Percentiles rank a stretch among this genome's conserved stretches.
Evolutionary conservation across 2,888 invertebrate species (phyloP).

Genomic region (Leptinotarsa rubiginosa): DNA sequence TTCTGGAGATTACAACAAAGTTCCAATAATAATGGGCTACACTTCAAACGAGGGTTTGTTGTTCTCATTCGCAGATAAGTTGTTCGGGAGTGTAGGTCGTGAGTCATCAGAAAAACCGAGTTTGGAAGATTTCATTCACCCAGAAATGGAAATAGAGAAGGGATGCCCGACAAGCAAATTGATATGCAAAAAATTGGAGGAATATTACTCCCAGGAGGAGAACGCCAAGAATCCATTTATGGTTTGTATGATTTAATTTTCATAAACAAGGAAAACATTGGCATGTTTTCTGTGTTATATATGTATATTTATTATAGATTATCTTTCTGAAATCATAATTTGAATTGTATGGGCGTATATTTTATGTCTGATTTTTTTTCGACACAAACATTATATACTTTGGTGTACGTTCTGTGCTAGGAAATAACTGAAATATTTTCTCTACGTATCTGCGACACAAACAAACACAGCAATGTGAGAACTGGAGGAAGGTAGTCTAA

Average conservation of each 20-base stretch:
- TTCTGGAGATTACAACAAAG: slow-evolving; percentile 46
- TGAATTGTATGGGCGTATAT: too few species aligned
- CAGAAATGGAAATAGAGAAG: neutral
- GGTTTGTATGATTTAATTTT: neutral
- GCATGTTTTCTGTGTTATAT: neutral
- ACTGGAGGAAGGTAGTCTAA: too few species aligned
- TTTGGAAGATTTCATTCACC: neutral
- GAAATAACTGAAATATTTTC: too few species aligned
- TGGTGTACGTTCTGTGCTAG: too few species aligned
- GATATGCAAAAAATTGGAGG: neutral
- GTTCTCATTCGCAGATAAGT: neutral
- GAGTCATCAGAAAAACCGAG: neutral
- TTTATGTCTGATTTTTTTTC: too few species aligned
- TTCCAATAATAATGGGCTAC: slow-evolving; percentile 48
- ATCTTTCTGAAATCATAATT: too few species aligned
- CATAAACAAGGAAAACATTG: neutral
- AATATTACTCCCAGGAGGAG: neutral
- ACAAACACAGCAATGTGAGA: too few species aligned
- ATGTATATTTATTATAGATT: neutral
- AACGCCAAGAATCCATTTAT: neutral
- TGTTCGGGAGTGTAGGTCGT: neutral
- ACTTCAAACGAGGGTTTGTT: slow-evolving; percentile 25
- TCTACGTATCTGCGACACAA: too few species aligned
- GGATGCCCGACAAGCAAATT: neutral
- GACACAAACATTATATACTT: too few species aligned